Percentiles rank a stretch among this genome's conserved stretches.
phyloP scores from a whole-genome alignment of 2,113 vertebrate species.

The Himantopus leucocephalus region DNA sequence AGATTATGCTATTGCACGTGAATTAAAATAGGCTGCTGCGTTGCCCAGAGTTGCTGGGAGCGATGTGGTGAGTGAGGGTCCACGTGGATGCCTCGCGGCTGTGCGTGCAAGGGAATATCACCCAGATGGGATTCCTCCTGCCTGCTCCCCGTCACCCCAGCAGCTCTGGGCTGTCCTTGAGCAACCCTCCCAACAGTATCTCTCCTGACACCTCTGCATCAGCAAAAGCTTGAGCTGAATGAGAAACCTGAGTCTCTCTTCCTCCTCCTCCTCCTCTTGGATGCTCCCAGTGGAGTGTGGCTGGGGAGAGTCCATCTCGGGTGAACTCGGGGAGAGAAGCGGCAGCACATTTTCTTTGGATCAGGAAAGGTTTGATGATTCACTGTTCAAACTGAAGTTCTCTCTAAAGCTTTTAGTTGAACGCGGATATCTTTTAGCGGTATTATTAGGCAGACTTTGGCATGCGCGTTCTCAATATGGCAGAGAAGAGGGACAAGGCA shows the following conservation, averaged over 20 bases:
- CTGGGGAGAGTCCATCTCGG: neutral
- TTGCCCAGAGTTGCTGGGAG: neutral
- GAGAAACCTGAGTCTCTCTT: neutral
- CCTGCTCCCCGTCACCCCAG: neutral
- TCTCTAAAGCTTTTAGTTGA: neutral
- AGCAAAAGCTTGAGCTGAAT: neutral
- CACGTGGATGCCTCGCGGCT: rapidly evolving
- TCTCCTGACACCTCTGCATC: neutral
- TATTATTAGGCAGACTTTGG: neutral
- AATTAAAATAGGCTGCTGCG: neutral
- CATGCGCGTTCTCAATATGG: neutral
- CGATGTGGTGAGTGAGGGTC: neutral
- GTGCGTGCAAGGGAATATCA: neutral
- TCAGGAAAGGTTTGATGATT: neutral
- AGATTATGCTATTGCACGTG: neutral
- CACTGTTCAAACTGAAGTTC: neutral
- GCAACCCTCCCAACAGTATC: neutral
- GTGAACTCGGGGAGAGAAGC: neutral
- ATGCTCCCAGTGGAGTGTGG: neutral
- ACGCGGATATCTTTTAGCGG: neutral
- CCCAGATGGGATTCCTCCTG: neutral
- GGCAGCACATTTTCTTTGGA: neutral
- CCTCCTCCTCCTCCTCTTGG: neutral
- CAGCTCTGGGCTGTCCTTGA: neutral
- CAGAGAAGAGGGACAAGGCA: neutral